Evolutionary conservation across 2,113 vertebrate genomes (phyloP).

Genomic region (Labrus mixtus): DNA sequence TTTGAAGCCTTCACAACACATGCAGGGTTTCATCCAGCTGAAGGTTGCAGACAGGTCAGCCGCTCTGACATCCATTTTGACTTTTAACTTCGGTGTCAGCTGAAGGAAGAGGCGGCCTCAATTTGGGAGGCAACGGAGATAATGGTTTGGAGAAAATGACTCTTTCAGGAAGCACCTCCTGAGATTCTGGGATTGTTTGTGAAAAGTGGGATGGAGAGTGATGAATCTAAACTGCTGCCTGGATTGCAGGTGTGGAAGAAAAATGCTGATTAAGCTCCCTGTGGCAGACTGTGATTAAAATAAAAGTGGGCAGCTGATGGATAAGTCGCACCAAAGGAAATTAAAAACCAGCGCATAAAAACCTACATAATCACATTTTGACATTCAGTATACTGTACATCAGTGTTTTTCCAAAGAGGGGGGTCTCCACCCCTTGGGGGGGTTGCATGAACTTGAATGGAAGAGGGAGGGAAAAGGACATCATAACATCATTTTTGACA

Average conservation of each 20-base stretch:
- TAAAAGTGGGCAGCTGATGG: constrained; percentile 45
- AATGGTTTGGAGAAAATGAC: constrained; percentile 11
- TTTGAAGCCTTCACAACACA: constrained; percentile 22
- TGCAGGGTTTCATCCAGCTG: neutral
- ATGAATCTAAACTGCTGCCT: constrained; percentile 61
- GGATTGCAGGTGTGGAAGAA: constrained; percentile 63
- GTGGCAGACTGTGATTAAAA: constrained; percentile 54
- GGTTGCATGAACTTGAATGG: too few relatives aligned
- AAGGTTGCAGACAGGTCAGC: constrained; percentile 8
- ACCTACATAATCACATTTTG: constrained; percentile 9
- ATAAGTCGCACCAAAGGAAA: constrained; percentile 42
- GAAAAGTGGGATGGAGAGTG: constrained; percentile 35
- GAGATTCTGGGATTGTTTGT: constrained; percentile 5
- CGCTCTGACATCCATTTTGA: constrained; percentile 30
- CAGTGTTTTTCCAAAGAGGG: too few relatives aligned
- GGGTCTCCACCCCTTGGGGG: too few relatives aligned
- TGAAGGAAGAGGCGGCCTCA: constrained; percentile 5
- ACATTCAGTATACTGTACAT: neutral
- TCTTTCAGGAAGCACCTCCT: constrained; percentile 25
- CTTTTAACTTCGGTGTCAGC: constrained; percentile 12
- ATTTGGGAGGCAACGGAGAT: constrained; percentile 19
- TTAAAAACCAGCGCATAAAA: constrained; percentile 32
- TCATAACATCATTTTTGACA: too few relatives aligned
- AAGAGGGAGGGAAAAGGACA: neutral
- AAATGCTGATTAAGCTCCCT: constrained; percentile 65